These are phyloP conservation scores for Cossypha dichroa DNA, from an alignment of 2,797 vertebrate genomes.

Conservation along the genomic window DNA sequence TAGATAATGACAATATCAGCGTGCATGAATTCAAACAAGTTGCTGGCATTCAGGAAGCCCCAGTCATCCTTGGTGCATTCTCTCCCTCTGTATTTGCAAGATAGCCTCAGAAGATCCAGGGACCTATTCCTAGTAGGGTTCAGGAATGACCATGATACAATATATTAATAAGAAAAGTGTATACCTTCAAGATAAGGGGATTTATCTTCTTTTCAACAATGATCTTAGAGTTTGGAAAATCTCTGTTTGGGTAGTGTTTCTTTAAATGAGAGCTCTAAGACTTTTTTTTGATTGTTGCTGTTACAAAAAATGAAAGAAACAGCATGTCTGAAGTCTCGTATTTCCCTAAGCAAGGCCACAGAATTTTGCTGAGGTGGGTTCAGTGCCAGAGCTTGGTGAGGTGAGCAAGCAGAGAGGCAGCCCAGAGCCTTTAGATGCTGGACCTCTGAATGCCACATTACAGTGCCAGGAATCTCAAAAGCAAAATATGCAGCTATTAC, in stretches of 20 bases:
- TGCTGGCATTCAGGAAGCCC: neutral
- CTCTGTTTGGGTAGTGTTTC: neutral
- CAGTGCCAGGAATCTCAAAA: neutral
- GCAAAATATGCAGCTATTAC: neutral
- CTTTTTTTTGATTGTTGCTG: neutral
- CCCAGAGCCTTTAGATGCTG: neutral
- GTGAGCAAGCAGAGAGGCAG: neutral
- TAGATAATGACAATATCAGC: fast-evolving
- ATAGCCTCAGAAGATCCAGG: neutral
- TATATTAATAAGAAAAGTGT: neutral
- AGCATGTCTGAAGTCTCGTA: neutral
- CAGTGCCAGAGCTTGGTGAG: neutral
- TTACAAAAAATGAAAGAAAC: neutral
- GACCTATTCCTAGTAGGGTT: neutral
- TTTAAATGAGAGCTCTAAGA: neutral
- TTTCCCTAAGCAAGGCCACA: neutral
- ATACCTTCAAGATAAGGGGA: neutral
- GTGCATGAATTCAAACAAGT: neutral
- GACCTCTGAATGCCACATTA: neutral
- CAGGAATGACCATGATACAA: neutral
- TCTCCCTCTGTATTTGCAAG: neutral
- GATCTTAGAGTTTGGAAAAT: neutral
- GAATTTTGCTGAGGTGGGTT: neutral
- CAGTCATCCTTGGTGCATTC: neutral
- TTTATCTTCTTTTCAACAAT: neutral